These are phyloP conservation scores for Drosophila quasianomalipes DNA, from an alignment of 2,888 invertebrate genomes.

Conservation along the genomic window DNA sequence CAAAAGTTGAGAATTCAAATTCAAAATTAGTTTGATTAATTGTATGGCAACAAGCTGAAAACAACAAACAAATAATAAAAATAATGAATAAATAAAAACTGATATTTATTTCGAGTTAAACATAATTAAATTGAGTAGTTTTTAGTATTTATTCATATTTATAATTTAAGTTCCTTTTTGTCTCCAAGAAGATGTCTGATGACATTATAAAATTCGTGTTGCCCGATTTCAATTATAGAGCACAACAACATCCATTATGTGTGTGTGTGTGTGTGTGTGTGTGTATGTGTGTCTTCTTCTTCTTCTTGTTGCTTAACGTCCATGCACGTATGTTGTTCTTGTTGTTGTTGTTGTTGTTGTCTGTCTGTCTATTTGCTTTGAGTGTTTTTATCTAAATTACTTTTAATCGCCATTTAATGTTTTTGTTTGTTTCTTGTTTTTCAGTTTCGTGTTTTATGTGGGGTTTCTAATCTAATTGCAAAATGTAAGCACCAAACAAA, in stretches of 20 bases:
- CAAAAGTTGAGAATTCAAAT: background rate
- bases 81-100: background rate
- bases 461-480: slow-evolving; percentile 79
- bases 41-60: accelerated
- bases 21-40: background rate
- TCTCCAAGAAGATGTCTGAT: background rate
- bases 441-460: slow-evolving; percentile 67
- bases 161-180: background rate
- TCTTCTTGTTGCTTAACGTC: slow-evolving; percentile 14
- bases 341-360: slow-evolving; percentile 26
- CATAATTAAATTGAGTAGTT: accelerated
- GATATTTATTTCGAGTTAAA: background rate
- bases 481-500: slow-evolving; percentile 61
- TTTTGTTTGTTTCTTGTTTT: slow-evolving; percentile 77
- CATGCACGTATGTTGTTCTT: slow-evolving; percentile 11
- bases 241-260: slow-evolving; percentile 9
- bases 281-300: slow-evolving; percentile 9
- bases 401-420: slow-evolving; percentile 82
- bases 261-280: background rate
- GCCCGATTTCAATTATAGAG: slow-evolving; percentile 9
- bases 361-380: slow-evolving; percentile 57
- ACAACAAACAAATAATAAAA: background rate
- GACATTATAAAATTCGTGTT: slow-evolving; percentile 5
- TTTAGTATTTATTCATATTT: background rate
- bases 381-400: slow-evolving; percentile 80